These are phyloP conservation scores for Sebastes elongatus DNA, from an alignment of 2,797 vertebrate genomes.

Conservation along the genomic window DNA sequence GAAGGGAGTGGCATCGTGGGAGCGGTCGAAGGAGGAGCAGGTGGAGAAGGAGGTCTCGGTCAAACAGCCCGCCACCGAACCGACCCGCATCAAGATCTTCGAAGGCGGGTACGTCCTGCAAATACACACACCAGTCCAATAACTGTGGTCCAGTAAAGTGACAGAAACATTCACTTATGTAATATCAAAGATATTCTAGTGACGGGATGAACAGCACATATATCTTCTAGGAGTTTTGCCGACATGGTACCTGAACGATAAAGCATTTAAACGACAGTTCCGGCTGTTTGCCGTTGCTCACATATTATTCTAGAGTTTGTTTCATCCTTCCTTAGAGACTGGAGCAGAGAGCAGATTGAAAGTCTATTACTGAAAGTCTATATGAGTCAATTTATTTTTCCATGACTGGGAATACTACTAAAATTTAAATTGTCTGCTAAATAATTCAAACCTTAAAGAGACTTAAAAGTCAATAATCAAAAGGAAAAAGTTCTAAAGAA, in stretches of 20 bases:
- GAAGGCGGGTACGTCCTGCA: slow-evolving; percentile 92
- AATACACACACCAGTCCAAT: background rate
- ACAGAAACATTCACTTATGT: background rate
- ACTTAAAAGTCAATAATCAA: background rate
- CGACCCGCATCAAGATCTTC: slow-evolving; percentile 98
- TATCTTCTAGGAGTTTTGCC: background rate
- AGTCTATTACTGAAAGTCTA: background rate
- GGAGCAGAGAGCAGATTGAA: background rate
- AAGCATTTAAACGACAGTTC: background rate
- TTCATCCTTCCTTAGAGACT: background rate
- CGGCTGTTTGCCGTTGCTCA: background rate
- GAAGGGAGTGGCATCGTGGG: slow-evolving; percentile 90
- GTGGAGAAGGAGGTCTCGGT: slow-evolving; percentile 91
- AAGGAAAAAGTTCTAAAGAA: background rate
- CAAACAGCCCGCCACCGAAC: slow-evolving; percentile 87
- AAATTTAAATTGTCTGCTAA: background rate
- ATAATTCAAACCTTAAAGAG: background rate
- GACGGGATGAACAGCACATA: background rate
- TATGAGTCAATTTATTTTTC: background rate
- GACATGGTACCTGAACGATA: background rate
- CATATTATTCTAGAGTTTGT: background rate
- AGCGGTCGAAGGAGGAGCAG: slow-evolving; percentile 92
- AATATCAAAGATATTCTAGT: background rate
- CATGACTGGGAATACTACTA: background rate
- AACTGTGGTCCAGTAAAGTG: background rate